Base-by-base conservation (phyloP, 2,888 invertebrate genomes). In the Diogma glabrata region DNA sequence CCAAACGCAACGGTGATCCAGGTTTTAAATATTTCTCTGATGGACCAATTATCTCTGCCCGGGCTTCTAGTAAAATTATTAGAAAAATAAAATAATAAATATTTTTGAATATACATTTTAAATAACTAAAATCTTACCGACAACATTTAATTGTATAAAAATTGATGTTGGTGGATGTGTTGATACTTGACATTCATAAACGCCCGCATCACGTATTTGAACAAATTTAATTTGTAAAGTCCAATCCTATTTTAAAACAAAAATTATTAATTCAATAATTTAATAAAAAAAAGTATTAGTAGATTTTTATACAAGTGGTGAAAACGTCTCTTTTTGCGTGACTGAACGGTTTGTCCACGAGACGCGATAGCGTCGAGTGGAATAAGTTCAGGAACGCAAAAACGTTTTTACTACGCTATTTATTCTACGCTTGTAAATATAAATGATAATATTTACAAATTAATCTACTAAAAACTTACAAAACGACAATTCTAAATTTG, bases 141-240 rank as follows among this genome's bases (percentile, higher is more conserved):
- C 87, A 60, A 91, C 89, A 66, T 86, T 84, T 58, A 91, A 79
- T 61, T 81, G 79, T 59, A 91, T 74, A 71, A 89, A 89, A 73
- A 91, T 87, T 71, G 89, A 89, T 56, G 86, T 84, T 60, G 90
- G 89, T 56, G 91, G 91, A 75, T 91, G 89, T 43, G 89, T 89
- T 23, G 90, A 89, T 52, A 91, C 87, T 75, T 91, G 90, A 69
- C 90, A 91, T 71, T 91, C 89, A 71, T 90, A 91, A 60, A 85
- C 70, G 49, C 91, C 91, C 24, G 86, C 87, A 66, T 92, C 91
- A 59, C 87, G 77, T 60, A 80, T 78, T 69, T 90, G 89, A 51
- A 90, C 89, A 71, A 84, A 90, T 67, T 86, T 84, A 64, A 92
- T 88, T 76, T 91, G 89, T 55, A 92, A 72, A 55, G 90, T 88